phyloP scores from a whole-genome alignment of 2,888 invertebrate species.

The Thera britannica region DNA sequence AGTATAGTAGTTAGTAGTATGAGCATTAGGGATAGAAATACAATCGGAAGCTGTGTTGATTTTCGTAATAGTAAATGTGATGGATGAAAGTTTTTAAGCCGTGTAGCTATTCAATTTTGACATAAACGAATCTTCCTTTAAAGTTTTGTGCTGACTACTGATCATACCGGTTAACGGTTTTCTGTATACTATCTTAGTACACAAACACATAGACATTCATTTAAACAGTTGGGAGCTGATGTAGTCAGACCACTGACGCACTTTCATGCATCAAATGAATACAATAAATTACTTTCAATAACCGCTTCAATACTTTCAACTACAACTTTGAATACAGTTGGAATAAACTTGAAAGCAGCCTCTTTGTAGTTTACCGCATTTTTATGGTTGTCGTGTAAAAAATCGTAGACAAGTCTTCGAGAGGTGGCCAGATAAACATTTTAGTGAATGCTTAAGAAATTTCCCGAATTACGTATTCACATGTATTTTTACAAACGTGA shows the following conservation, averaged over 20 bases:
- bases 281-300: constrained; percentile 42
- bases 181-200: not conserved
- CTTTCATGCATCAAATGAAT: constrained; percentile 42
- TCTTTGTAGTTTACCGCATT: not conserved
- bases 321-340: constrained; percentile 2
- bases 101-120: too few relatives aligned
- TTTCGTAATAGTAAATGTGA: too few relatives aligned
- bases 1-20: too few relatives aligned
- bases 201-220: constrained; percentile 21
- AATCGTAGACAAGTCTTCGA: too few relatives aligned
- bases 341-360: not conserved
- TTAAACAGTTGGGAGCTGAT: constrained; percentile 13
- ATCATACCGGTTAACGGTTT: constrained; percentile 15
- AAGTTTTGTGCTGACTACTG: too few relatives aligned
- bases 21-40: too few relatives aligned
- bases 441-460: too few relatives aligned
- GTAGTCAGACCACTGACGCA: constrained; percentile 44
- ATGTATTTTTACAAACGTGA: too few relatives aligned
- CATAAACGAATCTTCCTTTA: not conserved
- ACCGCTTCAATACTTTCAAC: not conserved
- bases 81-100: too few relatives aligned
- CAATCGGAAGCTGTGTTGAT: too few relatives aligned
- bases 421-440: too few relatives aligned
- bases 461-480: too few relatives aligned
- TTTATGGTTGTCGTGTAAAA: not conserved